These are phyloP conservation scores for Rhyacichthys aspro DNA, from an alignment of 2,797 vertebrate genomes.

Conservation along the genomic window DNA sequence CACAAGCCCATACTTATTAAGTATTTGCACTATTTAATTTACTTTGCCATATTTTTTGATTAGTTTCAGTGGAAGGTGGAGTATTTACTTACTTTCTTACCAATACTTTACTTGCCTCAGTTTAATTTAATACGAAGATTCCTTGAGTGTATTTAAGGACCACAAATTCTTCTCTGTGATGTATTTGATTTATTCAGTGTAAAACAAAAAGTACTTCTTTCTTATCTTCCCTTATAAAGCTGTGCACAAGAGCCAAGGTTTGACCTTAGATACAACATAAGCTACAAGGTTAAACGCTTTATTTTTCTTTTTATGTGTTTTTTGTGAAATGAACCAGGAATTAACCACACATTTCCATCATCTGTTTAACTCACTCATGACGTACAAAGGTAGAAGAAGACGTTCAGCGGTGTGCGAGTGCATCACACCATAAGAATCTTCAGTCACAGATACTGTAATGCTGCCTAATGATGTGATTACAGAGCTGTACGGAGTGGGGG, in stretches of 20 bases:
- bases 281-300: not conserved
- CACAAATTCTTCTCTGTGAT: not conserved
- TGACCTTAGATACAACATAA: not conserved
- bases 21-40: no score
- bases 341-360: slow-evolving; percentile 11
- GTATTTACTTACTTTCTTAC: no score
- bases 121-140: no score
- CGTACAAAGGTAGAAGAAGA: slow-evolving; percentile 25
- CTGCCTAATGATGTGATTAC: slow-evolving; percentile 54
- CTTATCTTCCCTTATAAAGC: not conserved
- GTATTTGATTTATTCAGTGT: slow-evolving; percentile 2
- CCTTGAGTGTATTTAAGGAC: no score
- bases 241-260: not conserved
- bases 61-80: no score
- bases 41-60: no score
- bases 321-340: not conserved
- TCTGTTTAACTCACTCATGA: slow-evolving; percentile 17
- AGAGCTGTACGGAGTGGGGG: slow-evolving; percentile 35
- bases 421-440: slow-evolving; percentile 48
- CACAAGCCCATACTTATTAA: not conserved
- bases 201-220: not conserved
- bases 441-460: slow-evolving; percentile 47
- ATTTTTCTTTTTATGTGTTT: not conserved
- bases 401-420: slow-evolving; percentile 1
- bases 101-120: no score